Conservation (phyloP, 1,140 invertebrate species). For the Fopius arisanus region DNA sequence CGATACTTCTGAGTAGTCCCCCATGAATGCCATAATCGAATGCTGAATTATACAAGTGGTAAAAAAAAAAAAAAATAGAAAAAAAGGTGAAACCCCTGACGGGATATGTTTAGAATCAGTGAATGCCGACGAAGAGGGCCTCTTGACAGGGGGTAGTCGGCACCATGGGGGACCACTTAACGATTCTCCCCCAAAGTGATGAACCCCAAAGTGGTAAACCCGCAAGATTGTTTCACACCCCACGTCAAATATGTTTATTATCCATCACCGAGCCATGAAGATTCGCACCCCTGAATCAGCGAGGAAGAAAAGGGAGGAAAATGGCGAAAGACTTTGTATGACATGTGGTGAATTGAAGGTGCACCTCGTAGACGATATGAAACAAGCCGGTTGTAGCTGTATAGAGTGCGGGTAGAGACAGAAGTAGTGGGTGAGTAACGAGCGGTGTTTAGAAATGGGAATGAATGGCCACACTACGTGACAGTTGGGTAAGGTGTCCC, state of each 20-base stretch:
- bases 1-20: too few relatives aligned
- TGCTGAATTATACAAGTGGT: neutral
- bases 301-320: neutral
- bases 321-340: neutral
- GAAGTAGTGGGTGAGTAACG: conserved; percentile 24
- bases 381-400: neutral
- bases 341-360: neutral
- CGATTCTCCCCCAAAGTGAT: conserved; percentile 9
- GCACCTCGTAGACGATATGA: neutral
- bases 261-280: conserved; percentile 14
- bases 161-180: conserved; percentile 38
- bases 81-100: conserved; percentile 13
- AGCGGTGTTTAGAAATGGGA: conserved; percentile 27
- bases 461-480: conserved; percentile 22
- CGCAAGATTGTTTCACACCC: conserved; percentile 33
- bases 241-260: conserved; percentile 31
- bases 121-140: conserved; percentile 12
- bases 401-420: too few relatives aligned
- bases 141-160: conserved; percentile 35
- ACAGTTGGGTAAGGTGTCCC: conserved; percentile 12
- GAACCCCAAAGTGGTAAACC: conserved; percentile 20
- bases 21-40: neutral
- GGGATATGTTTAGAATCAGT: conserved; percentile 16
- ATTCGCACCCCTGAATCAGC: neutral
- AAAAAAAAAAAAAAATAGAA: neutral